These are phyloP conservation scores for Sebastes diploproa DNA, from an alignment of 2,797 vertebrate species.

Conservation along the genomic window DNA sequence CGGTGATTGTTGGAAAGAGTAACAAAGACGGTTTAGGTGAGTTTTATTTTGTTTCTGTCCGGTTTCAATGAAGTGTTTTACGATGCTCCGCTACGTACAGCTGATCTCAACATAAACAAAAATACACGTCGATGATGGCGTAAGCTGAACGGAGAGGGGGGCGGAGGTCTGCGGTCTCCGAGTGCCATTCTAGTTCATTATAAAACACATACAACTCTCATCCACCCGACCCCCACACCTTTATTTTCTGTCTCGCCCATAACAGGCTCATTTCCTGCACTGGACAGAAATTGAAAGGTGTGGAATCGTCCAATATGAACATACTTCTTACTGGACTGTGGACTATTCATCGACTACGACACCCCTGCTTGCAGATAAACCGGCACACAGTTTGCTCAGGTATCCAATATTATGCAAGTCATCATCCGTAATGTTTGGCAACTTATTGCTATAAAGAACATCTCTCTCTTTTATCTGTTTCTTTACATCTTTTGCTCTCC, in stretches of 20 bases:
- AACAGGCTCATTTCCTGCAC: not conserved
- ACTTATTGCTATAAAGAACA: slow-evolving; percentile 34
- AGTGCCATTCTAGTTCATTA: too few relatives aligned
- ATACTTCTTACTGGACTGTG: not conserved
- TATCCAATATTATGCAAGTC: slow-evolving; percentile 33
- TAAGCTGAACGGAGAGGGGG: too few relatives aligned
- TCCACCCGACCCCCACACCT: not conserved
- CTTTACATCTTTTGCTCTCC: slow-evolving; percentile 18
- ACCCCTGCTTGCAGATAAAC: not conserved
- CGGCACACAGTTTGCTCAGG: not conserved
- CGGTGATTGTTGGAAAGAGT: too few relatives aligned
- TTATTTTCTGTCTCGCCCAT: not conserved
- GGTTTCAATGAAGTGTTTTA: too few relatives aligned
- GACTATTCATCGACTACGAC: not conserved
- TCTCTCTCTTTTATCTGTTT: slow-evolving; percentile 33
- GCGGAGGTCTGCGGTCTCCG: too few relatives aligned
- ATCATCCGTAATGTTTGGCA: slow-evolving; percentile 23
- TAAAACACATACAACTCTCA: not conserved
- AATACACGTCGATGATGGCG: too few relatives aligned
- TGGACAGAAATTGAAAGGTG: not conserved
- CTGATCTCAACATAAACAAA: too few relatives aligned
- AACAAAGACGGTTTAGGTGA: too few relatives aligned
- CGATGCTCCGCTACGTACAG: too few relatives aligned
- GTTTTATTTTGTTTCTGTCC: too few relatives aligned
- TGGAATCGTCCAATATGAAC: not conserved